Evolutionary conservation across 2,888 invertebrate genomes (phyloP).

Genomic region (Odontothrips loti): DNA sequence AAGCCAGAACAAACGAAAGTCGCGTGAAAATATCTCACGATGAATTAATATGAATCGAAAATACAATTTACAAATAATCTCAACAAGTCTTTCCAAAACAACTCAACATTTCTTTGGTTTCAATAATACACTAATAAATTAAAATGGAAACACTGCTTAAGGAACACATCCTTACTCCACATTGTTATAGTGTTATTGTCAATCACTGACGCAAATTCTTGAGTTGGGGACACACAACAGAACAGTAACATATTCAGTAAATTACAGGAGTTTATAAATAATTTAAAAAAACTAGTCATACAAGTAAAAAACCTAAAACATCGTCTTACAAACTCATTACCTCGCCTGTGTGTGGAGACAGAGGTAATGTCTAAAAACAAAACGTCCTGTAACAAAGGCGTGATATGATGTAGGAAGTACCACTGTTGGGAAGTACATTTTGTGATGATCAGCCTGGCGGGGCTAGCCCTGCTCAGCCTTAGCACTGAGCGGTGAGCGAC

Average conservation of each 20-base stretch:
- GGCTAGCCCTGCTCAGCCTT: neutral
- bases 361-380: slow-evolving; percentile 3
- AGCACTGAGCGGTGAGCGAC: neutral
- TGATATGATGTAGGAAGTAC: slow-evolving; percentile 10
- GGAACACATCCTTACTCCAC: neutral
- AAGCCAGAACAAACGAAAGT: slow-evolving; percentile 4
- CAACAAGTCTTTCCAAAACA: slow-evolving; percentile 23
- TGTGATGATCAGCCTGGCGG: neutral
- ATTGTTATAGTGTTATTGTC: neutral
- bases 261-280: slow-evolving; percentile 23
- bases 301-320: slow-evolving; percentile 25
- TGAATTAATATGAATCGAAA: neutral
- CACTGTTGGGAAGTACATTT: slow-evolving; percentile 23
- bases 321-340: slow-evolving; percentile 8
- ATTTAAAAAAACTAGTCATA: slow-evolving; percentile 21
- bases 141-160: neutral
- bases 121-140: neutral
- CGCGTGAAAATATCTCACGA: neutral
- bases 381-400: slow-evolving; percentile 15
- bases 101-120: slow-evolving; percentile 17
- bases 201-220: neutral
- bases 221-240: neutral
- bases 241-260: neutral
- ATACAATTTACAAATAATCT: slow-evolving; percentile 19
- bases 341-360: neutral